phyloP scores from a whole-genome alignment of 1,140 invertebrate species.

The Anthonomus grandis region DNA sequence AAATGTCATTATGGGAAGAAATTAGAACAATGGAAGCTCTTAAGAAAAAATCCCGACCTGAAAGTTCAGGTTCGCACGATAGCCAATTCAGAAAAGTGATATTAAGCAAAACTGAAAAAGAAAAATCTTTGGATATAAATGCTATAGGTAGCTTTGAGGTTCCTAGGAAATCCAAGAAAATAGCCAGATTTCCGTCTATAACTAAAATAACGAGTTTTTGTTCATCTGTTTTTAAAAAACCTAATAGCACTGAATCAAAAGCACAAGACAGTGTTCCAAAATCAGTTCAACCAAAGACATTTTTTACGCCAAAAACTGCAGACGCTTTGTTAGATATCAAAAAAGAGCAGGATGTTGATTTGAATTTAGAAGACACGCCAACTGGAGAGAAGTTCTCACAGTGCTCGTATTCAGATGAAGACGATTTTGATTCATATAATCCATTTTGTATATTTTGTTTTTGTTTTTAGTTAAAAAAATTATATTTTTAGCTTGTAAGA shows the following conservation, averaged over 20 bases:
- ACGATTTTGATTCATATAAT: slow-evolving; percentile 1
- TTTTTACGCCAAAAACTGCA: slow-evolving; percentile 2
- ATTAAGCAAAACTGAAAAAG: background rate
- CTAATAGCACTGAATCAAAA: background rate
- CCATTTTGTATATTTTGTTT: slow-evolving; percentile 13
- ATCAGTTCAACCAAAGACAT: background rate
- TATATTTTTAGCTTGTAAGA: too few species aligned
- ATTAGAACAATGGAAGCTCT: slow-evolving; percentile 11
- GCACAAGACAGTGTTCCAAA: background rate
- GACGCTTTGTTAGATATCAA: background rate
- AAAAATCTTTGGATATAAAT: background rate
- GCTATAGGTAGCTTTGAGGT: slow-evolving; percentile 1
- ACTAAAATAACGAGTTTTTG: slow-evolving; percentile 15
- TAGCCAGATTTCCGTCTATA: slow-evolving; percentile 12
- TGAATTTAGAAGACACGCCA: slow-evolving; percentile 3
- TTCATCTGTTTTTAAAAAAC: slow-evolving; percentile 7
- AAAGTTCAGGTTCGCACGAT: slow-evolving; percentile 6
- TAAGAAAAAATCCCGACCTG: background rate
- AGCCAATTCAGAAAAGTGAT: background rate
- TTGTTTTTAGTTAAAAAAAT: too few species aligned
- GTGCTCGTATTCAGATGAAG: background rate
- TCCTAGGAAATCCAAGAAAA: background rate
- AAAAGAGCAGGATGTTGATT: slow-evolving; percentile 1
- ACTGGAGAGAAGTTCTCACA: background rate
- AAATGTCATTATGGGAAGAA: slow-evolving; percentile 13